phyloP scores from a whole-genome alignment of 2,113 vertebrate species.

The Redunca redunca region DNA sequence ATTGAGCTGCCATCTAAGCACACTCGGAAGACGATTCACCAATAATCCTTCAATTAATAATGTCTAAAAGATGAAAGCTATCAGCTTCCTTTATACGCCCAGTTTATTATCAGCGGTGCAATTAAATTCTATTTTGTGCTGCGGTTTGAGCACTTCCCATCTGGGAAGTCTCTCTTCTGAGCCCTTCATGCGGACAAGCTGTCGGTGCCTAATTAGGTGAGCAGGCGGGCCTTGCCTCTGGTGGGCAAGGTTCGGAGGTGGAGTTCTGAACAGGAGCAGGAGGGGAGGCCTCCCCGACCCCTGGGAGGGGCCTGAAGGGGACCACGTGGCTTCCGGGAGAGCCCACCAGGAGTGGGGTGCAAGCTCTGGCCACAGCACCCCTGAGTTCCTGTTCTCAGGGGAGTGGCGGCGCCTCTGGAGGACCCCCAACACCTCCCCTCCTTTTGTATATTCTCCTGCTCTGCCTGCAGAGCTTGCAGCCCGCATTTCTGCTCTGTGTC shows the following conservation, averaged over 20 bases:
- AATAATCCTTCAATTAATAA: conserved; percentile 26
- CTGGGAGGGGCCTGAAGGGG: background rate
- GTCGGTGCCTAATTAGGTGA: background rate
- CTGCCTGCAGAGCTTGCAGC: background rate
- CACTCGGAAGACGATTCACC: background rate
- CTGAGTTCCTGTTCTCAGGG: fast-evolving
- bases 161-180: background rate
- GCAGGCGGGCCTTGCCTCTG: fast-evolving
- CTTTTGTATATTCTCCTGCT: background rate
- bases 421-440: fast-evolving
- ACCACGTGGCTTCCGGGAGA: fast-evolving
- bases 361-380: fast-evolving
- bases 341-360: background rate
- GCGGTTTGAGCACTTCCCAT: background rate
- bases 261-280: background rate
- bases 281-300: fast-evolving
- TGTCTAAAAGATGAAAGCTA: conserved; percentile 25
- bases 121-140: conserved; percentile 7
- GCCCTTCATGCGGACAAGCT: background rate
- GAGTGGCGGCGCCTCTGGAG: fast-evolving
- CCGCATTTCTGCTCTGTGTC: background rate
- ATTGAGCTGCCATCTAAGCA: background rate
- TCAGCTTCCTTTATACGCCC: background rate
- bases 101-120: background rate
- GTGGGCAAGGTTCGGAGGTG: background rate